A percentile compares a stretch with the other conserved stretches of the same genome.
Conservation (phyloP, 1,140 invertebrate species). For the Lethocerus indicus region DNA sequence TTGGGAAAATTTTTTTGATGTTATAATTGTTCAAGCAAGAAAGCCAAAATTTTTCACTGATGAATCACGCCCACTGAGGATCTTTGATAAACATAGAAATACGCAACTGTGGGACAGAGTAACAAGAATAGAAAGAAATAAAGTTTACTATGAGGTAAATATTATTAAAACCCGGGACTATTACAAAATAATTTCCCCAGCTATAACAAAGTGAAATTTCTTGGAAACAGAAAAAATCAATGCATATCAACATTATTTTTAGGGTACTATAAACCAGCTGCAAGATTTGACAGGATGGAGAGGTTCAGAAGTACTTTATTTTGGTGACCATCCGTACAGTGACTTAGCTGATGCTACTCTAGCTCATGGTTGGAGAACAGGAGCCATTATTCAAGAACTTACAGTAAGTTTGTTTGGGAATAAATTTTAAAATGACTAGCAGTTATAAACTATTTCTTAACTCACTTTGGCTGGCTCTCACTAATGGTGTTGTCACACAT, state of each 20-base stretch:
- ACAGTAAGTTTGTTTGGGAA: constrained; percentile 32
- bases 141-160: constrained; percentile 79
- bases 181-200: too few relatives aligned
- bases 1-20: constrained; percentile 86
- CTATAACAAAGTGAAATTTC: too few relatives aligned
- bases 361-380: constrained; percentile 92
- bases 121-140: constrained; percentile 65
- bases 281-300: constrained; percentile 85
- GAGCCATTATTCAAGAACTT: constrained; percentile 92
- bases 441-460: background rate
- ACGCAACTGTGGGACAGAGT: constrained; percentile 85
- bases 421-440: background rate
- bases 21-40: constrained; percentile 84
- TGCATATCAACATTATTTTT: too few relatives aligned
- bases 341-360: constrained; percentile 92
- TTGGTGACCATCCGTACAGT: constrained; percentile 95
- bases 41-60: constrained; percentile 96
- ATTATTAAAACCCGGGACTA: too few relatives aligned
- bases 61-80: constrained; percentile 69
- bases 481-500: too few relatives aligned
- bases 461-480: background rate
- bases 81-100: constrained; percentile 65
- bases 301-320: constrained; percentile 84
- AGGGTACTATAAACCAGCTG: constrained; percentile 84
- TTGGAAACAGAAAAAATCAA: too few relatives aligned